Evolutionary conservation across 1,140 invertebrate species (phyloP), one percentile per base, ranked within the genome.

Genomic region (Drosophila lini): DNA sequence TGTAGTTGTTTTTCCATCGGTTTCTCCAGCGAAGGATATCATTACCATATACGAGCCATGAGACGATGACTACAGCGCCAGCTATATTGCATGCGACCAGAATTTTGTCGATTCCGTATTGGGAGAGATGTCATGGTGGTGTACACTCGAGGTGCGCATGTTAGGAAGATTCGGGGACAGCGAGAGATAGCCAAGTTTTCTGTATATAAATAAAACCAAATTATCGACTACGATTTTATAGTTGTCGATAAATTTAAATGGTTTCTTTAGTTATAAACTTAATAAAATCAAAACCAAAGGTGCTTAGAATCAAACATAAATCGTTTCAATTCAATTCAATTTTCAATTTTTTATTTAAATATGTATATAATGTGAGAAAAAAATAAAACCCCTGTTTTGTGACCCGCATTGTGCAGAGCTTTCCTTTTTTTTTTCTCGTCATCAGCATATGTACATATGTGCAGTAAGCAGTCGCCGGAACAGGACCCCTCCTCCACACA

Each of bases 41-140:
- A 91, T 91, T 91, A 91, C 84, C 89, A 91, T 83, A 78, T 48
- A 80, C 47, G 67, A 76, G 76, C 8, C 45, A 45, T 16, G 56
- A 68, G 52, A 58, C 32, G 62, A 22, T 48, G 73, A 64, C 48
- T 36, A 55, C 36, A 55, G 60, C 75, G 78, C 62, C 65, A 79
- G 82, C 86, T 82, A 78, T 78, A 68, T 65, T 81, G 84, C 84
- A 80, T 78, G 69, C 63, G 76, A 77, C 62, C 58, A 52, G 60
- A 47, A 63, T 44, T 38, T 74, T 64, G 73, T 74, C 80, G 80
- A 84, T 74, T 78, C 38, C 44, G 47, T 40, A 69, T 69, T 61
- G 63, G 48, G 3, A 58, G 6, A 56, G 28, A 58, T 55, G 41
- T 28, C 31, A 22, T 31, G 50, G 38, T 19, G 38, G 36, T 38